Evolutionary conservation across 2,888 invertebrate genomes (phyloP), one percentile per base, ranked within the genome.

Genomic region (Stenichneumon culpator): DNA sequence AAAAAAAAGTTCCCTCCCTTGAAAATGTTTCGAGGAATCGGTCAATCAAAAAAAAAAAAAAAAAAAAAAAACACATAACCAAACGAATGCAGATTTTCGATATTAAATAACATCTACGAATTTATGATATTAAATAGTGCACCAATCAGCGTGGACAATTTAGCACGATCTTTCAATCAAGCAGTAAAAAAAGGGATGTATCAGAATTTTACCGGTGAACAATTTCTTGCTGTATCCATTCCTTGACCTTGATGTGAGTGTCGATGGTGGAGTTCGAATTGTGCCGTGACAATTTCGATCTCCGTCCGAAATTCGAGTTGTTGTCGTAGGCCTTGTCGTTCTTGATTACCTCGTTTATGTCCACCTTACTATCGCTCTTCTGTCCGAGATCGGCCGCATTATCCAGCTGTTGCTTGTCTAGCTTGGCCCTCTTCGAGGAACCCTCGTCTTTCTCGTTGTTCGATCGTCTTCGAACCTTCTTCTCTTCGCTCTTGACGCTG

Each of bases 171-270:
- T 25, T 11, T 14, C 52, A 52, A 67, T 67, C 7, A 52, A 36
- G 22, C 11, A 22, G 22, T 22, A 22, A 25, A 11, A 11, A 25
- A 14, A 9, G 11, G 11, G 57, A 4, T 1, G 3, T 0, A 25
- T 14, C 16, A 16, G n/a, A 16, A 25, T 67, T 50, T 82, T 68
- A 93, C 91, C 96, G 95, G 88, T 96, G 96, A 90, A 96, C 96
- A 50, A 97, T 96, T 93, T 97, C 97, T 87, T 97, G 96, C 0
- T 97, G 96, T 89, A 98, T 98, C 98, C 98, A 98, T 89, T 98
- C 97, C 86, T 96, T 95, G 0, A 98, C 98, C 95, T 98, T 98
- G 16, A 97, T 97, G 91, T 97, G 97, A 0, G 98, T 97, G 93
- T 98, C 98, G 87, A 98, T 96, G 0, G 98, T 98, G 86, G 97